Conservation (phyloP, 2,888 invertebrate genomes). For the Eledone cirrhosa region DNA sequence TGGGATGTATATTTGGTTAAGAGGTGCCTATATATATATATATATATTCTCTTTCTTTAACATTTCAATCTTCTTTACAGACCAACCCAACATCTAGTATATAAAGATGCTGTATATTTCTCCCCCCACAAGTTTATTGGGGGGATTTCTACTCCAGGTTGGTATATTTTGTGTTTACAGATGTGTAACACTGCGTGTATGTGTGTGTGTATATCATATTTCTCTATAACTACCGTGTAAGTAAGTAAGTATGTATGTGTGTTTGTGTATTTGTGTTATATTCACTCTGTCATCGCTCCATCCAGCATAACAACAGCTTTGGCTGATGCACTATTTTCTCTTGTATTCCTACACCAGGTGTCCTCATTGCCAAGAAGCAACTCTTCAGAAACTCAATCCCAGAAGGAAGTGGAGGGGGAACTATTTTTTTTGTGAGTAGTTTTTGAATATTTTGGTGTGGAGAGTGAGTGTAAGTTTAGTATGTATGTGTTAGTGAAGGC, state of each 20-base stretch:
- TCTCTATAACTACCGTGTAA: background rate
- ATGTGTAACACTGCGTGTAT: too few species aligned
- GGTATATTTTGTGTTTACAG: too few species aligned
- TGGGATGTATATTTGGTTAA: too few species aligned
- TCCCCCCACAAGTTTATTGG: conserved; percentile 91
- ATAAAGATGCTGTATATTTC: conserved; percentile 89
- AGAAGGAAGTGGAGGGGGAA: conserved; percentile 70
- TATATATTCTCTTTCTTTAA: too few species aligned
- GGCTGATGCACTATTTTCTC: too few species aligned
- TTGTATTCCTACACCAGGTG: conserved; percentile 66
- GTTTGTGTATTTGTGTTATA: background rate
- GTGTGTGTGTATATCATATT: too few species aligned
- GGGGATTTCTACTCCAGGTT: conserved; percentile 84
- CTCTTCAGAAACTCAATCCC: conserved; percentile 68
- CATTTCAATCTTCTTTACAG: too few species aligned
- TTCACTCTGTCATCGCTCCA: too few species aligned
- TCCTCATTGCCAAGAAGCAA: conserved; percentile 73
- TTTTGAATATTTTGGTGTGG: background rate
- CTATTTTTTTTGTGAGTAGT: conserved; percentile 70
- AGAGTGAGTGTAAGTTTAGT: too few species aligned
- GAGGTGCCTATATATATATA: too few species aligned
- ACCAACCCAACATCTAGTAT: conserved; percentile 58
- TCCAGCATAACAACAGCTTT: too few species aligned
- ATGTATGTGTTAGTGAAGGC: too few species aligned
- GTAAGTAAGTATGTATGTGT: background rate